Conservation (phyloP, 2,113 vertebrate species). For the Irena cyanogastra region DNA sequence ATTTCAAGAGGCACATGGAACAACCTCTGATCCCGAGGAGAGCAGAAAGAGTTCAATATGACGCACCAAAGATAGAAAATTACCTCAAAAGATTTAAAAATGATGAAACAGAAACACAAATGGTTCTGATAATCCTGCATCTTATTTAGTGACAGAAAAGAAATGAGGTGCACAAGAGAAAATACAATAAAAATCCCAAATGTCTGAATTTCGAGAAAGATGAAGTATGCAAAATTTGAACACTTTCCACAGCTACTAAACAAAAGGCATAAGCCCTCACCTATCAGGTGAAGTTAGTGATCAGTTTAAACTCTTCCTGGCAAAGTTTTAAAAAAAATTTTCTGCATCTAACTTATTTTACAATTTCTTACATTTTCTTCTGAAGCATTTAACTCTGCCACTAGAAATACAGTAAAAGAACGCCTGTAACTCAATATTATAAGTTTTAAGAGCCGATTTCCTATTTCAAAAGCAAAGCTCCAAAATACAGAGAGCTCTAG, state of each 20-base stretch:
- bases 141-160: background rate
- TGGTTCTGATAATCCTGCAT: background rate
- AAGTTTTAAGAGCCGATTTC: background rate
- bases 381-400: background rate
- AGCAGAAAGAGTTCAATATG: background rate
- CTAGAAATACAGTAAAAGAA: background rate
- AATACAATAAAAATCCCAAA: background rate
- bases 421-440: background rate
- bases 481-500: background rate
- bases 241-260: background rate
- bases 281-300: background rate
- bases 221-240: background rate
- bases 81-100: background rate
- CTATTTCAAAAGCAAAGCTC: background rate
- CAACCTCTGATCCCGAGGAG: background rate
- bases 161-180: background rate
- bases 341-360: background rate
- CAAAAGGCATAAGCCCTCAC: background rate
- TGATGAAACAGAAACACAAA: background rate
- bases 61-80: background rate
- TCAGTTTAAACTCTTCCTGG: background rate
- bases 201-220: background rate
- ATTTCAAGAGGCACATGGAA: background rate
- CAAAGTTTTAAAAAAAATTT: background rate
- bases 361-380: background rate